Percentiles rank a stretch among this genome's conserved stretches.
Evolutionary conservation across 2,113 vertebrate species (phyloP).

Genomic region (Montifringilla adamsi): DNA sequence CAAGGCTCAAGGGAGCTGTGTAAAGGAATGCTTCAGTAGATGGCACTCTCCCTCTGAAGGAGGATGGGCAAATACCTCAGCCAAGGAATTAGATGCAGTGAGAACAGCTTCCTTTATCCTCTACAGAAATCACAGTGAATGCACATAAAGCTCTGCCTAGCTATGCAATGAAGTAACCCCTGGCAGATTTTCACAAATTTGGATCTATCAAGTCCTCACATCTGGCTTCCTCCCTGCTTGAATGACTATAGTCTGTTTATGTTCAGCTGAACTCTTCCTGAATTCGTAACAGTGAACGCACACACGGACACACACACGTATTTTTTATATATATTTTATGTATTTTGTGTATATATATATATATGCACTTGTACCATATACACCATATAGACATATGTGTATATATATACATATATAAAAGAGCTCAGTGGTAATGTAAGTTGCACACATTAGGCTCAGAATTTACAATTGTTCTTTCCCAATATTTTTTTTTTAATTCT

Average conservation of each 20-base stretch:
- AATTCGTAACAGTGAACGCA: not conserved
- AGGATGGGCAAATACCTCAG: not conserved
- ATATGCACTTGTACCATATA: not conserved
- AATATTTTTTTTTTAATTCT: not conserved
- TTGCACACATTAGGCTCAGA: not conserved
- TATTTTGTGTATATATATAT: not conserved
- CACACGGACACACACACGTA: accelerated
- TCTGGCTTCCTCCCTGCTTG: not conserved
- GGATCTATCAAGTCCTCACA: not conserved
- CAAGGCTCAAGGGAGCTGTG: not conserved
- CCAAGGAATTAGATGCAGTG: not conserved
- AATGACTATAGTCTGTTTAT: not conserved
- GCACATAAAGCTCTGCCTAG: not conserved
- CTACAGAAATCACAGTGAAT: not conserved
- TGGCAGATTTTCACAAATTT: not conserved
- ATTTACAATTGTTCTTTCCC: not conserved
- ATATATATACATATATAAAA: not conserved
- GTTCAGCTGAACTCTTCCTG: not conserved
- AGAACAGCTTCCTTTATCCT: not conserved
- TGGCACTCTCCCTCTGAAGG: conserved; percentile 54
- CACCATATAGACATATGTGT: not conserved
- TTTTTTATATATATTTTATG: not conserved
- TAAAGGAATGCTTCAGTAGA: conserved; percentile 35
- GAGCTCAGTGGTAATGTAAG: not conserved
- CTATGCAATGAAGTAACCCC: not conserved